Percentiles rank a stretch among this genome's conserved stretches.
Conservation (phyloP, 2,113 vertebrate species). For the Arothron firmamentum region DNA sequence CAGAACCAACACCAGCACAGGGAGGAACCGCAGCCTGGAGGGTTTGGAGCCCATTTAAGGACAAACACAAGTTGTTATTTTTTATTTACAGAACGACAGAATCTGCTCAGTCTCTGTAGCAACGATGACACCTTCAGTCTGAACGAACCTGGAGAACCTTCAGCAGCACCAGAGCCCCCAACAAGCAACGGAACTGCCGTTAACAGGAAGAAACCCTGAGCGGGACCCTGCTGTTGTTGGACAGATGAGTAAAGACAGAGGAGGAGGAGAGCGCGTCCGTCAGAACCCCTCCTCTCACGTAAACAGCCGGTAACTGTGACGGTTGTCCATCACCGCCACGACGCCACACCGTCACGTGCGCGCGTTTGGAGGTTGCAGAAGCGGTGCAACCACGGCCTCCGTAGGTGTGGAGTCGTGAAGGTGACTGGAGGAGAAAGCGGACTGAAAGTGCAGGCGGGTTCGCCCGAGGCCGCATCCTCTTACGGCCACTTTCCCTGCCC, state of each 20-base stretch:
- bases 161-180: conserved; percentile 43
- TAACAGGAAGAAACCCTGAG: no score
- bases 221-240: no score
- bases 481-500: conserved; percentile 6
- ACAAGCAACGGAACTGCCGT: conserved; percentile 26
- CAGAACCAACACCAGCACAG: conserved; percentile 7
- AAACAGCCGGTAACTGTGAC: no score
- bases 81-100: not conserved
- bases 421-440: not conserved
- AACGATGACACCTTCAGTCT: conserved; percentile 46
- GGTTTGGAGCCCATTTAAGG: not conserved
- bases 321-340: no score
- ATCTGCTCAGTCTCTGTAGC: conserved; percentile 33
- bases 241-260: no score
- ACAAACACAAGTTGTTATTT: not conserved
- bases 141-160: conserved; percentile 32
- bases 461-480: not conserved
- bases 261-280: no score
- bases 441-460: not conserved
- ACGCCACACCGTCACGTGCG: no score
- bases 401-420: not conserved
- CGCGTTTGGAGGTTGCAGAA: no score
- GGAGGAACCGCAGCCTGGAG: not conserved
- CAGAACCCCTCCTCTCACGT: no score
- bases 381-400: not conserved